Conservation (phyloP, 2,797 vertebrate species). For the Enteromius anoplus region DNA sequence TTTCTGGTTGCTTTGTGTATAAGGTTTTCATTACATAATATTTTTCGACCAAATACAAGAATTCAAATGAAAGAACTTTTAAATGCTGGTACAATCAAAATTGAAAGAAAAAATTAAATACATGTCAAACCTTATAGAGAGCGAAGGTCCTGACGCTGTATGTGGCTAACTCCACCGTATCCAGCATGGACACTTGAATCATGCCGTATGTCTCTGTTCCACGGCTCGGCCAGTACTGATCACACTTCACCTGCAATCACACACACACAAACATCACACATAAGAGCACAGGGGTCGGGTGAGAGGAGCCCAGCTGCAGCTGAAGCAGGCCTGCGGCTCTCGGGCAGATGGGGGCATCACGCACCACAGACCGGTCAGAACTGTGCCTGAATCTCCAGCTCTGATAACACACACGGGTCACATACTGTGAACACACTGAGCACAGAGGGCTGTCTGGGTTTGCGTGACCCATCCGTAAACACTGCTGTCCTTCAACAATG, state of each 20-base stretch:
- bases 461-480: slow-evolving; percentile 13
- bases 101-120: background rate
- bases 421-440: background rate
- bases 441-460: slow-evolving; percentile 8
- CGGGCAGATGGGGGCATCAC: slow-evolving; percentile 25
- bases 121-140: slow-evolving; percentile 85
- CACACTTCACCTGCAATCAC: slow-evolving; percentile 88
- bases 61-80: background rate
- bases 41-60: background rate
- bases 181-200: slow-evolving; percentile 92
- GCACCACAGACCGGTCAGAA: slow-evolving; percentile 7
- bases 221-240: slow-evolving; percentile 95
- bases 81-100: background rate
- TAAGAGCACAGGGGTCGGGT: background rate
- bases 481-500: background rate
- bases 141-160: slow-evolving; percentile 92
- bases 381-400: slow-evolving; percentile 2
- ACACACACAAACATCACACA: slow-evolving; percentile 31
- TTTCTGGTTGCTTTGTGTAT: background rate
- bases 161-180: slow-evolving; percentile 91
- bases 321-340: slow-evolving; percentile 9
- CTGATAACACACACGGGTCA: slow-evolving; percentile 25
- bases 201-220: slow-evolving; percentile 82
- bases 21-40: background rate
- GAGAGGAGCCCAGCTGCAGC: background rate